These are phyloP conservation scores for Autographa pulchrina DNA, from an alignment of 2,888 invertebrate genomes.

Conservation along the genomic window DNA sequence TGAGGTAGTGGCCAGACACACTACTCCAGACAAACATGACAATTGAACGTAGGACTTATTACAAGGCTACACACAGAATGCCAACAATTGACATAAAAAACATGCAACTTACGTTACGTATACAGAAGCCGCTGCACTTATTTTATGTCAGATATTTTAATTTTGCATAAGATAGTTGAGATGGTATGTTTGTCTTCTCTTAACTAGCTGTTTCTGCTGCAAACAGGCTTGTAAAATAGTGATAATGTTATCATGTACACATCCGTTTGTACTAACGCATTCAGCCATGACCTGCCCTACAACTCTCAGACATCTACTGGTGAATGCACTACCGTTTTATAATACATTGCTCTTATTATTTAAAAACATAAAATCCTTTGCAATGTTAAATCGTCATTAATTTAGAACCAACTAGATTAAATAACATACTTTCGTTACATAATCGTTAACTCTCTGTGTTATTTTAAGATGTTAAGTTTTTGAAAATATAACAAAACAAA, in stretches of 20 bases:
- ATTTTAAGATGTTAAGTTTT: neutral
- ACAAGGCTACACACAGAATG: constrained; percentile 53
- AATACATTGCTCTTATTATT: constrained; percentile 61
- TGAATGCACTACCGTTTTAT: constrained; percentile 75
- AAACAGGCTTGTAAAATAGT: constrained; percentile 67
- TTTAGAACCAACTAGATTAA: neutral
- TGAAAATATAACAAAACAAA: constrained; percentile 1
- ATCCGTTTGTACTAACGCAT: constrained; percentile 85
- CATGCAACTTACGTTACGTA: constrained; percentile 17
- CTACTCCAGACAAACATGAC: constrained; percentile 68
- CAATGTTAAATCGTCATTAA: neutral
- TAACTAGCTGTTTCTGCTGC: constrained; percentile 56
- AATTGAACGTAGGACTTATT: constrained; percentile 58
- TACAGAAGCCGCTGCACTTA: constrained; percentile 4
- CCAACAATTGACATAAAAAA: constrained; percentile 24
- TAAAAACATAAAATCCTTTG: neutral
- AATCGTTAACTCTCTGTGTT: neutral
- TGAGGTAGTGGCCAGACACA: constrained; percentile 74
- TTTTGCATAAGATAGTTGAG: constrained; percentile 41
- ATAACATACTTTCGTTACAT: neutral
- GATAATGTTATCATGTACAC: constrained; percentile 84
- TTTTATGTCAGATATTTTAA: constrained; percentile 22
- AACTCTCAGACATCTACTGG: constrained; percentile 77
- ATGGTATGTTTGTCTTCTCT: constrained; percentile 66
- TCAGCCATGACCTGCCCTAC: constrained; percentile 88